Evolutionary conservation across 2,888 invertebrate species (phyloP).

Genomic region (Cerastoderma edule): DNA sequence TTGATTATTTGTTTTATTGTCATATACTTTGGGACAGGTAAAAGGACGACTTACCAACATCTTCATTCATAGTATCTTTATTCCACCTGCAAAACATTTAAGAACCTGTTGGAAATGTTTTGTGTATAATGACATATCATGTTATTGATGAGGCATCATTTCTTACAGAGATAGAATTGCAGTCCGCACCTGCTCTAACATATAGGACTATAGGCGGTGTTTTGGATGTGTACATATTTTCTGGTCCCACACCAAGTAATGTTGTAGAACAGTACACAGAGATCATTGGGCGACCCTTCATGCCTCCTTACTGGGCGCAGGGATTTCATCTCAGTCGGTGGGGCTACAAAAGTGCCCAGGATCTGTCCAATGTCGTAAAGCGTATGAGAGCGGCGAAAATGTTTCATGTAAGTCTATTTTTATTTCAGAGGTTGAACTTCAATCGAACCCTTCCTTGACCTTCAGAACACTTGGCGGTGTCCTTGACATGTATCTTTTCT

Average conservation of each 20-base stretch:
- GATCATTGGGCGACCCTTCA: constrained; percentile 75
- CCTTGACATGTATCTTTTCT: constrained; percentile 90
- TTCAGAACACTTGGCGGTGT: constrained; percentile 92
- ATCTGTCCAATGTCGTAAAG: constrained; percentile 64
- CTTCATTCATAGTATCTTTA: too few relatives aligned
- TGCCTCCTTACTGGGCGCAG: constrained; percentile 88
- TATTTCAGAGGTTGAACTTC: constrained; percentile 68
- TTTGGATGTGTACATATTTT: constrained; percentile 90
- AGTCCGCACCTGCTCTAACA: constrained; percentile 91
- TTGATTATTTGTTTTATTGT: too few relatives aligned
- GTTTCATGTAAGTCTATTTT: neutral
- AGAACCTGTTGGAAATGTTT: too few relatives aligned
- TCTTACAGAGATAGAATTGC: constrained; percentile 67
- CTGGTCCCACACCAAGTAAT: constrained; percentile 89
- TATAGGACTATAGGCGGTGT: constrained; percentile 92
- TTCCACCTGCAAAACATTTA: too few relatives aligned
- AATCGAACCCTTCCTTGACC: constrained; percentile 91
- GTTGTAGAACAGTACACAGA: constrained; percentile 82
- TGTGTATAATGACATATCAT: constrained; percentile 86
- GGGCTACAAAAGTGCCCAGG: constrained; percentile 68
- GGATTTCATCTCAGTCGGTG: constrained; percentile 93
- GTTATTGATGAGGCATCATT: neutral
- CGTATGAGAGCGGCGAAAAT: constrained; percentile 52
- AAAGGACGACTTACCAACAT: too few relatives aligned
- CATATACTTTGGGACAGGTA: too few relatives aligned